Base-by-base conservation (phyloP, 2,113 vertebrate species). In the Neolamprologus fasciatus region DNA sequence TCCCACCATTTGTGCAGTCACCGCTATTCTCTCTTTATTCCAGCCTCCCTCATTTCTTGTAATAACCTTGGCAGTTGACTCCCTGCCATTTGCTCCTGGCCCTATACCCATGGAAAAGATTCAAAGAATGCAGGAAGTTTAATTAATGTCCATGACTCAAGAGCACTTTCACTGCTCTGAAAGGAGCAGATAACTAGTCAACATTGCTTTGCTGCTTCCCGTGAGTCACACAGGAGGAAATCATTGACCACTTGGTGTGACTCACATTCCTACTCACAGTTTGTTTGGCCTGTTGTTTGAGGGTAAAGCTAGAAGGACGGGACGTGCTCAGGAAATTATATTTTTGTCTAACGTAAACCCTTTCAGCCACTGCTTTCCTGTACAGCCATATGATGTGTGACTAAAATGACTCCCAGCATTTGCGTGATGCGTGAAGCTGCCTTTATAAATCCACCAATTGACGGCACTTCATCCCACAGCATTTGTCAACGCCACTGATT, bases 181-280 rank as follows among this genome's bases (percentile, higher is more conserved):
- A 66, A 87, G 26, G 54, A 86, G 33, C 8, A 2, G 23, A 40
- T 85, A 71, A 28, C 51, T 16, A 33, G 12, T 6, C 8, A 7
- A 12, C 63, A 37, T 55, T 47, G 35, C 55, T 84, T 80, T 54
- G 7, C 17, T 68, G 37, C 21, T 1, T 78, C 83, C 35, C 35
- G 23, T 91, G 89, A 90, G 35, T 93, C 83, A 86, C 76, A 12
- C 86, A 50, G 31, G 79, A 85, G 82, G 66, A 90, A 84, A 81
- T 83, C 57, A 83, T 21, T 78, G 83, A 84, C 42, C 40, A 61
- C 57, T 63, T 8, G 7, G 40, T 81, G 82, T 73, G 82, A 90
- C 31, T 91, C 85, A 89, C 80, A 58, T 47, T 79, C 50, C 23
- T 40, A 61, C 26, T 80, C 28, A 71, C 17, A 61, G 11, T 88